A percentile compares a stretch with the other conserved stretches of the same genome.
These are phyloP conservation scores for Bradynema listronoti DNA, from an alignment of 1,140 invertebrate genomes.

Conservation along the genomic window DNA sequence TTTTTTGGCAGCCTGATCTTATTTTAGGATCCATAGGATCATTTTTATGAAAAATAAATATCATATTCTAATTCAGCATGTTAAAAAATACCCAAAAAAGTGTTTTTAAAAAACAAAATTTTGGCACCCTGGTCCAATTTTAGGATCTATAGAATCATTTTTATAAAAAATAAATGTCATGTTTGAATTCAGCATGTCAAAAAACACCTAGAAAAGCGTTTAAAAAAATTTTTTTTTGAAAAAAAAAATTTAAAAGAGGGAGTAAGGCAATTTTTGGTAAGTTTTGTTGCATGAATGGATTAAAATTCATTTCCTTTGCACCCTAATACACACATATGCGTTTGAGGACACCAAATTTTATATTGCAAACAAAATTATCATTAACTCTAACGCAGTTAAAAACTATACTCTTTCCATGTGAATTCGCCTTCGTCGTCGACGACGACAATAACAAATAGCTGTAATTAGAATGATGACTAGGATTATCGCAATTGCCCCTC, in stretches of 20 bases:
- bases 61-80: too few relatives aligned
- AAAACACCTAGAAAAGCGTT: too few relatives aligned
- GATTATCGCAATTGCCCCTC: constrained; percentile 15
- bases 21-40: too few relatives aligned
- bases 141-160: too few relatives aligned
- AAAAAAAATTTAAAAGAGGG: too few relatives aligned
- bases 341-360: neutral
- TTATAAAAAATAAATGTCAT: too few relatives aligned
- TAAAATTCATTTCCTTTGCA: neutral
- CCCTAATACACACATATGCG: neutral
- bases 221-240: too few relatives aligned
- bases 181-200: too few relatives aligned
- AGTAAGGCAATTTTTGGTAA: neutral
- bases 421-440: constrained; percentile 7
- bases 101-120: too few relatives aligned
- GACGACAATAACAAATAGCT: constrained; percentile 7
- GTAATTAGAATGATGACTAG: constrained; percentile 2
- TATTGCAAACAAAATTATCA: constrained; percentile 5
- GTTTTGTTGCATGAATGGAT: neutral
- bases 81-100: too few relatives aligned
- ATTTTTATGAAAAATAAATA: too few relatives aligned
- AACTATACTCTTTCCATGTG: constrained; percentile 13
- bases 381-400: neutral
- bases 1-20: too few relatives aligned
- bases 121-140: neutral